A percentile compares a stretch with the other conserved stretches of the same genome.
Conservation (phyloP, 2,888 invertebrate genomes). For the Merodon equestris region DNA sequence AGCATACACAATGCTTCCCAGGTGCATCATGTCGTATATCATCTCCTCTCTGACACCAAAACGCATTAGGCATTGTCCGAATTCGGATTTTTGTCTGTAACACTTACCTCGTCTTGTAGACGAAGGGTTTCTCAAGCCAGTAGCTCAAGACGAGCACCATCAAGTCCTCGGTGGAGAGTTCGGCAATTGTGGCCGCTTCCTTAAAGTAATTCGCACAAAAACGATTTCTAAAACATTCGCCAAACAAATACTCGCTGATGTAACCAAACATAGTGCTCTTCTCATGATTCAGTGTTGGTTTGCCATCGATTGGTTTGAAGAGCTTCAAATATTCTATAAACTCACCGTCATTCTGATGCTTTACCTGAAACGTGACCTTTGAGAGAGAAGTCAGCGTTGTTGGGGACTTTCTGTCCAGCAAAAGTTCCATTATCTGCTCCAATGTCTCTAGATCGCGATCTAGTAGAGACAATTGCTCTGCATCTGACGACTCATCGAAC, state of each 20-base stretch:
- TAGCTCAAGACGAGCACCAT: conserved; percentile 85
- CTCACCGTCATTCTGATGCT: conserved; percentile 80
- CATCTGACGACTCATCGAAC: conserved; percentile 58
- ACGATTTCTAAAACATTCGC: conserved; percentile 74
- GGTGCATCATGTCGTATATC: conserved; percentile 83
- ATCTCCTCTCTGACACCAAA: conserved; percentile 75
- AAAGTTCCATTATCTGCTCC: conserved; percentile 83
- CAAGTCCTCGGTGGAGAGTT: conserved; percentile 81
- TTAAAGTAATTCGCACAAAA: conserved; percentile 78
- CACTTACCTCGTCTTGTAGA: conserved; percentile 69
- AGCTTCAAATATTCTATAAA: conserved; percentile 80
- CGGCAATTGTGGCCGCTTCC: conserved; percentile 70
- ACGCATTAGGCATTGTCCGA: no score
- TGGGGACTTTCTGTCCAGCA: conserved; percentile 71
- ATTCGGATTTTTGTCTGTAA: no score
- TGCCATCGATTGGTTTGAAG: conserved; percentile 72
- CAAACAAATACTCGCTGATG: conserved; percentile 74
- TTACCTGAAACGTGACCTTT: conserved; percentile 82
- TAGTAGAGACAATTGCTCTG: conserved; percentile 72
- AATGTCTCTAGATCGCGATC: conserved; percentile 81
- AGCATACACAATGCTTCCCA: conserved; percentile 83
- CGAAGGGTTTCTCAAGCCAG: conserved; percentile 84
- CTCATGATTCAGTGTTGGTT: conserved; percentile 76
- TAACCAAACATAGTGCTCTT: conserved; percentile 73
- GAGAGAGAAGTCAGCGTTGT: conserved; percentile 75